Percentiles rank a stretch among this genome's conserved stretches.
Evolutionary conservation across 2,888 invertebrate genomes (phyloP).

Genomic region (Pherbina coryleti): DNA sequence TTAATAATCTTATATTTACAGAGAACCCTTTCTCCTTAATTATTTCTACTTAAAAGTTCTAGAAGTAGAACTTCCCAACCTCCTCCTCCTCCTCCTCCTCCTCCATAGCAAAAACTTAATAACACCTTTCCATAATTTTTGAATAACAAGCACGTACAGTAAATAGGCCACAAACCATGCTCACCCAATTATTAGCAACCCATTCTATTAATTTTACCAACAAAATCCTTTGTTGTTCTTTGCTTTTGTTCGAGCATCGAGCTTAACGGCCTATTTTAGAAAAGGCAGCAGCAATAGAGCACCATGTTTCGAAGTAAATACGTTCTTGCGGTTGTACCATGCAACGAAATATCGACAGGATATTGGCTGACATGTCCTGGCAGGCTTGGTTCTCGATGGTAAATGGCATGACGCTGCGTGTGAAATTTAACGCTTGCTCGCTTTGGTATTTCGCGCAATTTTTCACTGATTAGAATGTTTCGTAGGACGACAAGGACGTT

Average conservation of each 20-base stretch:
- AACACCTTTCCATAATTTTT: not conserved
- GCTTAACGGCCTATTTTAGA: not conserved
- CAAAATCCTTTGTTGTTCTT: not conserved
- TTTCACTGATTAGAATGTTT: not conserved
- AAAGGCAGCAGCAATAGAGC: too few species aligned
- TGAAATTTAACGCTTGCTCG: not conserved
- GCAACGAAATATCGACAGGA: not conserved
- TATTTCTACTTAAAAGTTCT: too few species aligned
- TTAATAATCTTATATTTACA: too few species aligned
- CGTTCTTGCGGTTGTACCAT: not conserved
- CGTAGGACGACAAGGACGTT: not conserved
- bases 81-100: too few species aligned
- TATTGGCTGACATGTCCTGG: not conserved
- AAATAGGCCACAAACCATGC: not conserved
- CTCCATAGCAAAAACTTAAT: too few species aligned
- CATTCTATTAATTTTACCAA: not conserved
- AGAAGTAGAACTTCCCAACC: too few species aligned
- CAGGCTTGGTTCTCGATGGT: not conserved
- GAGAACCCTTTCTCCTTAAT: too few species aligned
- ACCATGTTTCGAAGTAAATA: not conserved
- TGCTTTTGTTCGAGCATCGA: not conserved
- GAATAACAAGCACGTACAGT: constrained; percentile 7
- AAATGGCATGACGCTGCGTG: not conserved
- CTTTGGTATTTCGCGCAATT: not conserved
- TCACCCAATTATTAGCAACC: not conserved